Evolutionary conservation across 35 echinoderm and acorn worm genomes (phyloP), one percentile per base, ranked within the genome.

Genomic region (Nesometra sesokonis): DNA sequence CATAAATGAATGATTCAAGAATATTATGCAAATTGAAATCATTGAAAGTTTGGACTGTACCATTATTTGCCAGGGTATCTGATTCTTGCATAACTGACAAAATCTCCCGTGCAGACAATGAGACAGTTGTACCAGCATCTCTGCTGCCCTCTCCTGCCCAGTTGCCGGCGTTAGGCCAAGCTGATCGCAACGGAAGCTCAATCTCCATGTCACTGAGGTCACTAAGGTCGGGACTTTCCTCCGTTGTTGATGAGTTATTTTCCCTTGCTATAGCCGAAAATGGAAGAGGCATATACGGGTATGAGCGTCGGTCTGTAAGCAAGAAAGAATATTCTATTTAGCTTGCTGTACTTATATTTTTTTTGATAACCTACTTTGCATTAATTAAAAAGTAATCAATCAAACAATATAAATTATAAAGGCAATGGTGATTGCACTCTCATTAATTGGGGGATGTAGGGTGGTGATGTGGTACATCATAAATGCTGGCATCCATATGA

Each of bases 121-220:
- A 67, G 21, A 67, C 52, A 19, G 52, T 67, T 67, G 52, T 67
- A 3, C 52, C 52, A 67, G 52, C 52, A 67, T 67, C 52, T 11
- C 52, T 11, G 23, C 21, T 67, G 11, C 52, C 21, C 23, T 67
- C 7, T 5, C 52, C 52, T 13, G 52, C 52, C 91, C 91, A 93
- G 38, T 87, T 87, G 47, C 88, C 88, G 13, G 39, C 79, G 87
- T 93, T 89, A 15, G 88, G 46, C 91, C 88, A 90, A 11, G 87
- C 87, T 30, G 91, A 87, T 23, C 91, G 77, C 29, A 90, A 78
- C 19, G 87, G 79, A 21, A 85, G 84, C 37, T 93, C 92, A 34
- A 93, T 34, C n/a, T 93, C 92, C 29, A 86, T 35, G 31, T 93
- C 91, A 34, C 91, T 93, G 29, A 93, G 47, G 37, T 89, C 88